phyloP scores from a whole-genome alignment of 1,140 invertebrate genomes.

The Sarcophaga bullata region DNA sequence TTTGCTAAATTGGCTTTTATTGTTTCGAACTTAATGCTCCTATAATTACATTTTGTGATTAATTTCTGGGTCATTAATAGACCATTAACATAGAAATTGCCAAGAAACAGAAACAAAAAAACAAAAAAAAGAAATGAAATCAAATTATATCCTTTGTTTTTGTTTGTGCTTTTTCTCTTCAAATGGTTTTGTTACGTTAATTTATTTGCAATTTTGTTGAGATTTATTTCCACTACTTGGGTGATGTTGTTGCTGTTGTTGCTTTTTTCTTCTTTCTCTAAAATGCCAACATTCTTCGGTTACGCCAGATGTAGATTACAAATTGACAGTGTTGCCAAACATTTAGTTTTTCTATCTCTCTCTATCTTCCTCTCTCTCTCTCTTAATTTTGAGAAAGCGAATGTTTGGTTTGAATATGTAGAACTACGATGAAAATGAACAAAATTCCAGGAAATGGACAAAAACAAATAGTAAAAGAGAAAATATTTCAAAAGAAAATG shows the following conservation, averaged over 20 bases:
- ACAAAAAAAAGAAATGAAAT: background rate
- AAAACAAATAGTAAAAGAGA: too few species aligned
- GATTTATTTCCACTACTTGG: conserved; percentile 8
- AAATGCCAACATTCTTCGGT: too few species aligned
- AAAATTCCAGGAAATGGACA: too few species aligned
- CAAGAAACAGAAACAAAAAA: background rate
- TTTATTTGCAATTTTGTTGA: conserved; percentile 12
- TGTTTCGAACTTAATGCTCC: conserved; percentile 29
- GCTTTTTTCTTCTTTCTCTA: background rate
- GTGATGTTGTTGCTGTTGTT: background rate
- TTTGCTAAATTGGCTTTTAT: conserved; percentile 30
- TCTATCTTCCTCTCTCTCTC: too few species aligned
- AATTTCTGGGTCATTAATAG: conserved; percentile 30
- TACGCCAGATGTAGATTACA: background rate
- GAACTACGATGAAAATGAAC: too few species aligned
- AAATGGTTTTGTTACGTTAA: conserved; percentile 7
- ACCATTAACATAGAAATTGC: conserved; percentile 26
- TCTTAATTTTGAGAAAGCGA: too few species aligned
- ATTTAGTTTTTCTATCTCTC: background rate
- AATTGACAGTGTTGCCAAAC: conserved; percentile 19
- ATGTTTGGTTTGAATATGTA: too few species aligned
- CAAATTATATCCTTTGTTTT: background rate
- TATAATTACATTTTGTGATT: conserved; percentile 28
- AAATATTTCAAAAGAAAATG: too few species aligned
- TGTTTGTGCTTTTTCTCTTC: background rate